Evolutionary conservation across 1,140 invertebrate species (phyloP).

Genomic region (Andricus grossulariae): DNA sequence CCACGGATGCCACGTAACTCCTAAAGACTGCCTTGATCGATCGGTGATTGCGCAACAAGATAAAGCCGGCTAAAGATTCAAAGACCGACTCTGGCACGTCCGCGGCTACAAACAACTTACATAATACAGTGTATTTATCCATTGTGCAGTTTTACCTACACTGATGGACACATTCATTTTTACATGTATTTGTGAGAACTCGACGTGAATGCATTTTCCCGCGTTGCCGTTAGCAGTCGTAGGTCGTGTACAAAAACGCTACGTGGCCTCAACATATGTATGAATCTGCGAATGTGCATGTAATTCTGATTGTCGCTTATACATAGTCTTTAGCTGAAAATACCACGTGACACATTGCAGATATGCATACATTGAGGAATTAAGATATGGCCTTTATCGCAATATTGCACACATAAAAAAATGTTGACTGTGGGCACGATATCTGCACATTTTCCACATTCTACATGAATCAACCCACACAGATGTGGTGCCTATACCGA

Average conservation of each 20-base stretch:
- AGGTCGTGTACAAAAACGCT: conserved; percentile 11
- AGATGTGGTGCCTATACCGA: too few relatives aligned
- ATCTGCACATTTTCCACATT: conserved; percentile 26
- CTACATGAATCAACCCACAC: neutral
- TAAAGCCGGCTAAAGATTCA: conserved; percentile 36
- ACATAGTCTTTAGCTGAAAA: neutral
- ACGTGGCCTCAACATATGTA: conserved; percentile 1
- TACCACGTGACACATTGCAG: neutral
- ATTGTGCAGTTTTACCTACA: conserved; percentile 41
- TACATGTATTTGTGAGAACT: neutral
- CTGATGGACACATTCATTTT: conserved; percentile 7
- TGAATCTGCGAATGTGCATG: neutral
- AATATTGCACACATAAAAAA: neutral
- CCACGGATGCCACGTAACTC: conserved; percentile 9
- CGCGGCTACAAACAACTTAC: conserved; percentile 59
- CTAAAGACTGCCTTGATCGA: conserved; percentile 3
- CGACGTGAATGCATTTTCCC: conserved; percentile 8
- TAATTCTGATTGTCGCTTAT: too few relatives aligned
- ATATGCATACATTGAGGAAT: conserved; percentile 7
- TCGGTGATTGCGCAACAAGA: conserved; percentile 46
- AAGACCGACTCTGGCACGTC: conserved; percentile 34
- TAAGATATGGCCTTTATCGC: neutral
- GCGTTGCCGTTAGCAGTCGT: conserved; percentile 26
- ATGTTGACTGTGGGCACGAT: conserved; percentile 14
- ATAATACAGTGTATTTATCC: conserved; percentile 65